phyloP scores from a whole-genome alignment of 1,140 invertebrate genomes.

The Drosophila guanche region DNA sequence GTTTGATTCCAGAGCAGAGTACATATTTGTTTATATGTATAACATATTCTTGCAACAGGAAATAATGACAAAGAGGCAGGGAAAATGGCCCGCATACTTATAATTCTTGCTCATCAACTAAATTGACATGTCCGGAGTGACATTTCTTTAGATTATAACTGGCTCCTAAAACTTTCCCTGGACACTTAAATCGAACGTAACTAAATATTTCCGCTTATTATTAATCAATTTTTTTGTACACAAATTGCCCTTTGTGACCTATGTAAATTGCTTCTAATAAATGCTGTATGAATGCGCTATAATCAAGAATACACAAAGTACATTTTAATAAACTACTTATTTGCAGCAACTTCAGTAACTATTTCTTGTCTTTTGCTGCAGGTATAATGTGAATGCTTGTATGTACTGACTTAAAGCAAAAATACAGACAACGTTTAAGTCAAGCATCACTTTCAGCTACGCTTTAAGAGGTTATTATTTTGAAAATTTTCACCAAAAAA shows the following conservation, averaged over 20 bases:
- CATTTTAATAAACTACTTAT: not conserved
- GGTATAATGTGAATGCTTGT: too few relatives aligned
- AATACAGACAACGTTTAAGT: too few relatives aligned
- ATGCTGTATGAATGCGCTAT: constrained; percentile 54
- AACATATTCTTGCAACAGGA: constrained; percentile 8
- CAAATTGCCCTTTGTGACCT: constrained; percentile 31
- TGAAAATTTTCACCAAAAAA: too few relatives aligned
- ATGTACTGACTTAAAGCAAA: too few relatives aligned
- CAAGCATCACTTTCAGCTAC: too few relatives aligned
- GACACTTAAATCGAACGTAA: constrained; percentile 56
- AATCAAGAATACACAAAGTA: constrained; percentile 20
- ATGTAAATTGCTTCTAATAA: constrained; percentile 56
- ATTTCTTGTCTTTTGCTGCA: too few relatives aligned
- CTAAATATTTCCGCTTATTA: constrained; percentile 76
- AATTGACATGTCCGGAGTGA: constrained; percentile 61
- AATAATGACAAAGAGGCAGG: constrained; percentile 16
- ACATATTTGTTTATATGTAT: not conserved
- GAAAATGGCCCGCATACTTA: constrained; percentile 29
- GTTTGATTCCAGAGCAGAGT: constrained; percentile 20
- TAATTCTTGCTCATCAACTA: constrained; percentile 36
- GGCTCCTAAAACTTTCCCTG: constrained; percentile 1
- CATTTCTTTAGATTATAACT: constrained; percentile 19
- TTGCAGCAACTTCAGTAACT: too few relatives aligned
- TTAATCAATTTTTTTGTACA: constrained; percentile 61
- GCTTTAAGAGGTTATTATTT: too few relatives aligned